Evolutionary conservation across 2,113 vertebrate genomes (phyloP), one percentile per base, ranked within the genome.

Genomic region (Podarcis raffonei): DNA sequence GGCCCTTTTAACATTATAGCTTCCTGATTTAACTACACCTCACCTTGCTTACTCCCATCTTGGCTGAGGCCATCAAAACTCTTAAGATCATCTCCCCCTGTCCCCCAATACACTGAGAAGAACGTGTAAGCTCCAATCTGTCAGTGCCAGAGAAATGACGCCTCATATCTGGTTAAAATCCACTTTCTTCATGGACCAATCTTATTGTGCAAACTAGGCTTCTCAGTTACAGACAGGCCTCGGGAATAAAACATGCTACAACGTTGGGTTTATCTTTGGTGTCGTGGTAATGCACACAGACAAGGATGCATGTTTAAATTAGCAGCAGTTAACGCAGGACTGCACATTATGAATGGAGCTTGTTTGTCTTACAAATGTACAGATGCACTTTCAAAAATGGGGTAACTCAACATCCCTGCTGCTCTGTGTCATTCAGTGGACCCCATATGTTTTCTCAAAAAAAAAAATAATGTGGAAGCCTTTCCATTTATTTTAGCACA

Each of bases 401-500:
- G 81, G 13, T 84, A 83, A 76, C 77, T 84, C 78, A 71, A 77
- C 59, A 88, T 66, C 37, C 76, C 87, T 87, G 18, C 42, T 80
- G 11, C 68, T 96, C 59, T 94, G 22, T 71, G 42, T 0, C 30
- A 77, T 53, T 94, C 69, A 85, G 85, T 4, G 91, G 65, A 89
- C 15, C 74, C 35, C 76, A 78, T 39, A 90, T 81, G 37, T 89
- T 91, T 84, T 42, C 91, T 48, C 7, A 9, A 48, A 48, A 48
- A 48, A 48, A 48, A 11, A 1, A 48, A 48, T 1, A 48, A 48
- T 81, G 88, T 39, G 30, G 77, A 87, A 92, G 16, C 72, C 37
- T 86, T 94, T 93, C 91, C 8, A 91, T 88, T 94, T 95, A 86
- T 91, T 94, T 93, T 65, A 86, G 0, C 57, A 11, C 69, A 4